Base-by-base conservation (phyloP, 1,140 invertebrate species). In the Brachionus calyciflorus region DNA sequence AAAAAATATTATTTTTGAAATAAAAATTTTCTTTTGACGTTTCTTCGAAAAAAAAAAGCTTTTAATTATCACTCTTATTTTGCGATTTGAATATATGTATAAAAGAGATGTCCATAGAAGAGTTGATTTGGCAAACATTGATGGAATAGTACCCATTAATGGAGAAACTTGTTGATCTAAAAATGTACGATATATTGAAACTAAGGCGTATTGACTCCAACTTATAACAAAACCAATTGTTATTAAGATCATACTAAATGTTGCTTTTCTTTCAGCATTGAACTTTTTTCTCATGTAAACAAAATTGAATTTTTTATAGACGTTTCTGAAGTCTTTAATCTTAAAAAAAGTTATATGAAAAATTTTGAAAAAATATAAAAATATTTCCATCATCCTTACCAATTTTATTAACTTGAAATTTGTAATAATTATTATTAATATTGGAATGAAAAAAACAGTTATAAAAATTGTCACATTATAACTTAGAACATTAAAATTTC, bases 391-490 rank as follows among this genome's bases (percentile, higher is more conserved):
- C n/a, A 48, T 37, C 46, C 46, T 9, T 33, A 73, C 41, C 30
- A 75, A 53, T 14, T 33, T 26, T 33, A 75, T 40, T 12, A 75
- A n/a, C 26, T 55, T 76, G 3, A 55, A 17, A 17, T 76, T 57
- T 17, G 49, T 55, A 10, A 40, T 40, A 28, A 57, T 1, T 26
- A 76, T 76, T 17, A 41, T 44, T 24, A 37, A 14, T 17, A 76
- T 28, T 12, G 73, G 73, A 24, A 76, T 17, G 3, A 76, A 40
- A 60, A 55, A 76, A 6, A 55, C 73, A 57, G 40, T 17, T 7
- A 76, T 55, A 55, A 76, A 76, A 14, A 76, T 76, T 10, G 30
- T 40, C 1, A 76, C 40, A 19, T 76, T 76, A 30, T 76, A 76
- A 30, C 73, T 76, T 12, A 76, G 14, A 10, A 76, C 73, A 60